Evolutionary conservation across 2,113 vertebrate species (phyloP).

Genomic region (Anhinga rufa): DNA sequence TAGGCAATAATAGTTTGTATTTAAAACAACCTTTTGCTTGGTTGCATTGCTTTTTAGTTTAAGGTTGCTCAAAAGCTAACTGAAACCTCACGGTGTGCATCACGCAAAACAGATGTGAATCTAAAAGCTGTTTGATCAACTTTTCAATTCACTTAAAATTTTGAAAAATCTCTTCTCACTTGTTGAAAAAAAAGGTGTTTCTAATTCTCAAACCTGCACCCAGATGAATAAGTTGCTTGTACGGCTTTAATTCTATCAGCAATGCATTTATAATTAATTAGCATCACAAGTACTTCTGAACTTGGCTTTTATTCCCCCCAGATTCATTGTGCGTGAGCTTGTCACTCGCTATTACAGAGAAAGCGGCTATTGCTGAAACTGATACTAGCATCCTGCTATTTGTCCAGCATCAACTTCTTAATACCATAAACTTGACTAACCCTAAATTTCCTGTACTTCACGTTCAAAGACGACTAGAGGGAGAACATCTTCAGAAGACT

Average conservation of each 20-base stretch:
- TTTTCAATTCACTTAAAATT: background rate
- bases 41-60: background rate
- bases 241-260: background rate
- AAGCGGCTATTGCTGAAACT: background rate
- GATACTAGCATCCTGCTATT: background rate
- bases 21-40: background rate
- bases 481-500: background rate
- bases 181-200: background rate
- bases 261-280: background rate
- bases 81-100: background rate
- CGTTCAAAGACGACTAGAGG: background rate
- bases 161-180: background rate
- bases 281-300: background rate
- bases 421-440: background rate
- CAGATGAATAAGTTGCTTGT: background rate
- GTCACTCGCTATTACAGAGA: background rate
- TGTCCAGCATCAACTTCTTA: background rate
- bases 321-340: background rate
- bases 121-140: background rate
- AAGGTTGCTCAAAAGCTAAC: background rate
- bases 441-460: background rate
- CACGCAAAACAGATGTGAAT: background rate
- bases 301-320: background rate
- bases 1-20: fast-evolving
- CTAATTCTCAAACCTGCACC: background rate